Evolutionary conservation across 2,797 vertebrate species (phyloP).

Genomic region (Microcaecilia unicolor): DNA sequence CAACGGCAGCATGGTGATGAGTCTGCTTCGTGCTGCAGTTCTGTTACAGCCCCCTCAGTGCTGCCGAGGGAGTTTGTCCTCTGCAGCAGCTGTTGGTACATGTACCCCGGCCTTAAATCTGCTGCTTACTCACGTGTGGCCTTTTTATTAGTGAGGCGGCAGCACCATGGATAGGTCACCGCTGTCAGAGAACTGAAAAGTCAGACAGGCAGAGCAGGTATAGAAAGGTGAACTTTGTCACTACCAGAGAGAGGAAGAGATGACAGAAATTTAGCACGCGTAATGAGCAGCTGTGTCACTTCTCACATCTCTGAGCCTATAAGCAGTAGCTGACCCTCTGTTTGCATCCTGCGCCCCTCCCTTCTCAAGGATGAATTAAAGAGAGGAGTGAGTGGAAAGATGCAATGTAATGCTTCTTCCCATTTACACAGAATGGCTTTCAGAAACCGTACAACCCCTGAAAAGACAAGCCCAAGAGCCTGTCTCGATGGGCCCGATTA

Average conservation of each 20-base stretch:
- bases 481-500: too few relatives aligned
- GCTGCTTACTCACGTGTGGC: rapidly evolving
- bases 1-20: too few relatives aligned
- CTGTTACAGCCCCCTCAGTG: too few relatives aligned
- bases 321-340: not conserved
- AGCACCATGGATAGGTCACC: not conserved
- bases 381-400: too few relatives aligned
- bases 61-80: constrained; percentile 7
- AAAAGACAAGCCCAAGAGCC: too few relatives aligned
- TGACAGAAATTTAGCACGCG: not conserved
- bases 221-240: constrained; percentile 13
- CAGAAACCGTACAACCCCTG: too few relatives aligned
- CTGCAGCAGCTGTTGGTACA: constrained; percentile 7
- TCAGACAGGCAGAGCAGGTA: not conserved
- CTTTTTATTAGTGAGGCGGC: not conserved
- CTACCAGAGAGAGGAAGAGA: rapidly evolving
- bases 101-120: constrained; percentile 1
- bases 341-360: not conserved
- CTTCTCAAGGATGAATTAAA: not conserved
- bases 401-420: too few relatives aligned
- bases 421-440: too few relatives aligned
- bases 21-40: too few relatives aligned
- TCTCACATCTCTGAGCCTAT: constrained; percentile 7
- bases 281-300: not conserved
- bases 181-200: not conserved